Conservation (phyloP, 1,140 invertebrate species). For the Drosophila ercepeae region DNA sequence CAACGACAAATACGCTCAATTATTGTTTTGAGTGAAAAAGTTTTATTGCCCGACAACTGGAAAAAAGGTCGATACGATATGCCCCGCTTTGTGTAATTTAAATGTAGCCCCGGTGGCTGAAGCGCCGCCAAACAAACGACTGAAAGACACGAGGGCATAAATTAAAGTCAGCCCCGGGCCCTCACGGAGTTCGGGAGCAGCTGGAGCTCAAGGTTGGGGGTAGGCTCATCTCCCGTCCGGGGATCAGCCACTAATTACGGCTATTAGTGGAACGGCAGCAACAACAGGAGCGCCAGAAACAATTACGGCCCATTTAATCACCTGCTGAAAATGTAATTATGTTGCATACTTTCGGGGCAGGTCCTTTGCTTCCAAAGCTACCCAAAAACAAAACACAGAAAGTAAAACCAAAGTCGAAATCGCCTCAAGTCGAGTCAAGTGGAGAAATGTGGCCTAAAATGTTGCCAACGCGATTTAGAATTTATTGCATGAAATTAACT, state of each 20-base stretch:
- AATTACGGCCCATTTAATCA: slow-evolving; percentile 83
- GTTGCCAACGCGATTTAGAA: slow-evolving; percentile 75
- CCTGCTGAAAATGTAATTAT: slow-evolving; percentile 83
- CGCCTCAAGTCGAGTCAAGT: slow-evolving; percentile 16
- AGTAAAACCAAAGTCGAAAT: slow-evolving; percentile 42
- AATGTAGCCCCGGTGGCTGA: slow-evolving; percentile 61
- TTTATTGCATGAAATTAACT: slow-evolving; percentile 82
- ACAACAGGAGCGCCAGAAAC: slow-evolving; percentile 63
- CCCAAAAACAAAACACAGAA: slow-evolving; percentile 23
- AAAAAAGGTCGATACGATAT: slow-evolving; percentile 10
- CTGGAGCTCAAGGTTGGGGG: neutral
- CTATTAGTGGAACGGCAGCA: slow-evolving; percentile 61
- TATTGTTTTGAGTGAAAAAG: slow-evolving; percentile 82
- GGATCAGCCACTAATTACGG: slow-evolving; percentile 70
- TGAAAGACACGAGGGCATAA: slow-evolving; percentile 69
- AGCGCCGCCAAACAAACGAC: slow-evolving; percentile 50
- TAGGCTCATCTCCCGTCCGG: slow-evolving; percentile 15
- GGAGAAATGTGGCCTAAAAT: slow-evolving; percentile 30
- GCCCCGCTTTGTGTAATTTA: slow-evolving; percentile 57
- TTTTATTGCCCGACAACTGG: slow-evolving; percentile 67
- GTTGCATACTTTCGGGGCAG: slow-evolving; percentile 67
- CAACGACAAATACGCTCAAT: slow-evolving; percentile 72
- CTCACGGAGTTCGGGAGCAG: neutral
- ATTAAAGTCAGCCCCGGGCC: slow-evolving; percentile 41
- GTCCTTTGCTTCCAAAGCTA: neutral